Conservation (phyloP, 37 sponge, comb jelly and placozoan genomes). For the Diacarnus erythraeanus region DNA sequence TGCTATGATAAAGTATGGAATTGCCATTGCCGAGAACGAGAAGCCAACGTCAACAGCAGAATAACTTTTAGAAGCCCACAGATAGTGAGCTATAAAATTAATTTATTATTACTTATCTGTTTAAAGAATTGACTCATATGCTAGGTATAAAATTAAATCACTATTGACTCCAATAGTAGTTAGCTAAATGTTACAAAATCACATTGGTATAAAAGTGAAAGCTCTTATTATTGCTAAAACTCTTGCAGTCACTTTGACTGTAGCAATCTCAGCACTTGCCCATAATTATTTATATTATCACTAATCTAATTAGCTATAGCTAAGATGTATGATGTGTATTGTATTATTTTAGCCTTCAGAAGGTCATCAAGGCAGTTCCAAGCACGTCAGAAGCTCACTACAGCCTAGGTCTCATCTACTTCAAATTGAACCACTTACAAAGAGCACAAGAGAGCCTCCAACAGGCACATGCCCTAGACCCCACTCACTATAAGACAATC, state of each 20-base stretch:
- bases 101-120: too few relatives aligned
- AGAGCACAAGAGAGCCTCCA: conserved; percentile 31
- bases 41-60: not conserved
- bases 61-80: not conserved
- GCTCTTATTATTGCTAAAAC: too few relatives aligned
- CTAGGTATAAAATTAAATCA: too few relatives aligned
- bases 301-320: not conserved
- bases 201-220: too few relatives aligned
- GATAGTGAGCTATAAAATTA: conserved; percentile 39
- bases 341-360: conserved; percentile 23
- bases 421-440: conserved; percentile 11
- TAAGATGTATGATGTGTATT: not conserved
- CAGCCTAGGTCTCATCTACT: conserved; percentile 39
- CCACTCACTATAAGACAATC: conserved; percentile 28
- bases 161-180: too few relatives aligned
- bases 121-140: too few relatives aligned
- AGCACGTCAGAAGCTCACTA: conserved; percentile 19
- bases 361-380: not conserved
- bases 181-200: too few relatives aligned
- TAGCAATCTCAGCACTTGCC: not conserved
- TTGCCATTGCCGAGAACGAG: not conserved
- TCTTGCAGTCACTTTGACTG: too few relatives aligned
- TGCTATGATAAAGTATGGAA: conserved; percentile 13
- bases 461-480: conserved; percentile 28
- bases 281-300: conserved; percentile 6